Evolutionary conservation across 1,140 invertebrate species (phyloP).

Genomic region (Parapsyche elsis): DNA sequence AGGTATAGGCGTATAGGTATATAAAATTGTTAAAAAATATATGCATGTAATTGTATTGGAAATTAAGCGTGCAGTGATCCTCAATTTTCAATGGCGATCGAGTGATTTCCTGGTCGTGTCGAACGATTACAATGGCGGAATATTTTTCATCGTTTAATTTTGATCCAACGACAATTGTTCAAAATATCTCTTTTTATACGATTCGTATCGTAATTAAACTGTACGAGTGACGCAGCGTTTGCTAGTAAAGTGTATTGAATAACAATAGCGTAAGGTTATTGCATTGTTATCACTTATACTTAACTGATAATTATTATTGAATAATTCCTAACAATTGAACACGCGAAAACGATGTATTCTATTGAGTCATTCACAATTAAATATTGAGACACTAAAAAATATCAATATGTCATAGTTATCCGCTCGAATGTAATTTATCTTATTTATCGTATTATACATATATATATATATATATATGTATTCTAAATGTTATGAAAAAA

Average conservation of each 20-base stretch:
- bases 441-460: background rate
- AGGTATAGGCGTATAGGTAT: too few relatives aligned
- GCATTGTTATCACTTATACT: constrained; percentile 1
- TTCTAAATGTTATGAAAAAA: too few relatives aligned
- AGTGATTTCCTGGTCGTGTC: too few relatives aligned
- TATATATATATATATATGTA: background rate
- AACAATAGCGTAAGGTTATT: constrained; percentile 7
- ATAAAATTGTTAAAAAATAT: too few relatives aligned
- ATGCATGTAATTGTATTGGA: too few relatives aligned
- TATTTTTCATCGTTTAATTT: too few relatives aligned
- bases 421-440: background rate
- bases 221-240: background rate
- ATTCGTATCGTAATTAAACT: background rate
- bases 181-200: background rate
- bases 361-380: constrained; percentile 6
- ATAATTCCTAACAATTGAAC: constrained; percentile 4
- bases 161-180: too few relatives aligned
- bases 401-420: background rate
- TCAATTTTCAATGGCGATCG: background rate
- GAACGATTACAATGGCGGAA: too few relatives aligned
- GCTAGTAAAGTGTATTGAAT: background rate
- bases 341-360: background rate
- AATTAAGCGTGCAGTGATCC: background rate
- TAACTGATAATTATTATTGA: background rate
- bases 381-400: constrained; percentile 16